Evolutionary conservation across 2,113 vertebrate species (phyloP), one percentile per base, ranked within the genome.

Genomic region (Lepisosteus oculatus): DNA sequence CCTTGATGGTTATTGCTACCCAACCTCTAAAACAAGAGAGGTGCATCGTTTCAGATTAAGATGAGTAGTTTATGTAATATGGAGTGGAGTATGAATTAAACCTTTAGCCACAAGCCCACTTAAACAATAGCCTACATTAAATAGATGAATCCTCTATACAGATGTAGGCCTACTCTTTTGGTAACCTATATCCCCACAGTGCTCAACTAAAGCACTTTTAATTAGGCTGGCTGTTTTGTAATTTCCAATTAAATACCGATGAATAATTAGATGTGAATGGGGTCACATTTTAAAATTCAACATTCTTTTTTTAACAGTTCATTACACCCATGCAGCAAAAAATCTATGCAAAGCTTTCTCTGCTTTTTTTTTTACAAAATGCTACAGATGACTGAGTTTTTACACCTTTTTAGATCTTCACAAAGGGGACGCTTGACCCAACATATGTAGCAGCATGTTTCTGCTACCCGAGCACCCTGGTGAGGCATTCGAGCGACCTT

Each of bases 401-500:
- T 93, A 92, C 93, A 93, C 91, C 90, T 92, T 93, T 90, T 92
- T 92, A 90, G 88, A 85, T 81, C 80, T 79, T 84, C 88, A 94
- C 93, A 95, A 94, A 93, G 86, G 92, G 86, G 86, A 87, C 89
- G 92, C 91, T 93, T 94, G 93, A 94, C 93, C 93, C 92, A 91
- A 93, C 93, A 94, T 95, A 94, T 94, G 94, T 93, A 95, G 91
- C 91, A 92, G 89, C 86, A 90, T 92, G 92, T 93, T 91, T 83
- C 86, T 85, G 81, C 88, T 89, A 84, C 82, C 90, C 76, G 85
- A 72, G 90, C 86, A 87, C 90, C 93, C 90, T 77, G 83, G 90
- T 70, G 90, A 81, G 88, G 88, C 71, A 85, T 88, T 93, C 83
- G 72, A 83, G 77, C 71, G 89, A 87, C 83, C 88, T 88, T 86